Percentiles rank a stretch among this genome's conserved stretches.
phyloP scores from a whole-genome alignment of 2,797 vertebrate species.

The Sebastes hubbsi region DNA sequence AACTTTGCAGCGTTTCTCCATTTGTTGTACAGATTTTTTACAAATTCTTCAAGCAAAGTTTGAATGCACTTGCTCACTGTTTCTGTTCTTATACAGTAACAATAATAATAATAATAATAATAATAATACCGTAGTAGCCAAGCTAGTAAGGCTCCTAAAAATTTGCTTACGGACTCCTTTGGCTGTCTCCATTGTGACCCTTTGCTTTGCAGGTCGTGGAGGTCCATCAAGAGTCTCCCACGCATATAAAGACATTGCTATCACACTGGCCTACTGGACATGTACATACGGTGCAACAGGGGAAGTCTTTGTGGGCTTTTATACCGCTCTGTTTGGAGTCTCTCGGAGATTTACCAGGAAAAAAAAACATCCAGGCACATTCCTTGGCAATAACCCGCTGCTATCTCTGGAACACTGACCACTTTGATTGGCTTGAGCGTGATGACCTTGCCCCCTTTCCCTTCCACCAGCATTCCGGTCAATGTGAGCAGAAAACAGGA shows the following conservation, averaged over 20 bases:
- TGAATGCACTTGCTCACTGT: background rate
- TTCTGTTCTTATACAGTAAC: background rate
- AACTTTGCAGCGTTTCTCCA: background rate
- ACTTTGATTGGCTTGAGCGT: constrained; percentile 76
- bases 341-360: constrained; percentile 41
- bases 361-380: constrained; percentile 54
- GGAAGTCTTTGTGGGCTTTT: constrained; percentile 10
- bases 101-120: too few species aligned
- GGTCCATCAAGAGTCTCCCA: background rate
- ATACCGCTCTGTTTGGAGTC: constrained; percentile 36
- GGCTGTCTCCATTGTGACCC: background rate
- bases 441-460: constrained; percentile 79
- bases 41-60: background rate
- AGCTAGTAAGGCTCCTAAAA: background rate
- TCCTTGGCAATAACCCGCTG: constrained; percentile 63
- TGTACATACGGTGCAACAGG: background rate
- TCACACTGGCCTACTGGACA: background rate
- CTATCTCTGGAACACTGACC: constrained; percentile 73
- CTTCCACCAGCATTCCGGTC: constrained; percentile 68
- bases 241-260: background rate
- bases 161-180: background rate
- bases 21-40: background rate
- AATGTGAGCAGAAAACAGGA: constrained; percentile 71
- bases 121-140: too few species aligned
- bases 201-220: background rate